A percentile compares a stretch with the other conserved stretches of the same genome.
phyloP scores from a whole-genome alignment of 2,888 invertebrate species.

The Orthosia cruda region DNA sequence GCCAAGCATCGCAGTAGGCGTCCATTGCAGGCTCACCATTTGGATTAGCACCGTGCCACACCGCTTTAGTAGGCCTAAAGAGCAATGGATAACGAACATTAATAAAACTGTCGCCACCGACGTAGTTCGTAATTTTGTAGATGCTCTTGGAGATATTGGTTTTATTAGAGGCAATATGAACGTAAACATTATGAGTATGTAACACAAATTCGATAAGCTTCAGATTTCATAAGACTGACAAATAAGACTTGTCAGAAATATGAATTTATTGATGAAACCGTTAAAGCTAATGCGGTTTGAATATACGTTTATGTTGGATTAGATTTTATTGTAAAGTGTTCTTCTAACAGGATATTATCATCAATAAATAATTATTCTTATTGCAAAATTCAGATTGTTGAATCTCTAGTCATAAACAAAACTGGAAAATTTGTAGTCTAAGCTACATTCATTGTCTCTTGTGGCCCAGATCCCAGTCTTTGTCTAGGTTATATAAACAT shows the following conservation, averaged over 20 bases:
- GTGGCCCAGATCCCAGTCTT: conserved; percentile 31
- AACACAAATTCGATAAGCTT: conserved; percentile 47
- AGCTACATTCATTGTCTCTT: conserved; percentile 40
- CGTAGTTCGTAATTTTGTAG: conserved; percentile 36
- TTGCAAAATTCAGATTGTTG: background rate
- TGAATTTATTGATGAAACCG: conserved; percentile 37
- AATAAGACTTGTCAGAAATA: conserved; percentile 35
- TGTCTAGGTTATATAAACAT: conserved; percentile 41
- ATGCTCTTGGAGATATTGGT: conserved; percentile 60
- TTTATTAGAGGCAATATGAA: conserved; percentile 59
- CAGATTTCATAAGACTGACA: conserved; percentile 33
- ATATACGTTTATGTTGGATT: background rate
- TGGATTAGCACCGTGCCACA: conserved; percentile 98
- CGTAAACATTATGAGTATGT: conserved; percentile 48
- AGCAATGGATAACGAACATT: conserved; percentile 61
- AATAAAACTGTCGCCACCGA: conserved; percentile 28
- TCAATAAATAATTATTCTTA: background rate
- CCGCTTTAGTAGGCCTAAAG: conserved; percentile 97
- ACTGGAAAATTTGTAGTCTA: conserved; percentile 24
- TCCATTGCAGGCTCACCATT: conserved; percentile 97
- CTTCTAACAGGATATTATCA: no score
- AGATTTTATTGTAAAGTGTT: background rate
- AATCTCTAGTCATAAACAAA: background rate
- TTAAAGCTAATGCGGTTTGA: conserved; percentile 34
- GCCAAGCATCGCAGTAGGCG: conserved; percentile 98